These are phyloP conservation scores for Eudemis profundana DNA, from an alignment of 2,888 invertebrate genomes.

Conservation along the genomic window DNA sequence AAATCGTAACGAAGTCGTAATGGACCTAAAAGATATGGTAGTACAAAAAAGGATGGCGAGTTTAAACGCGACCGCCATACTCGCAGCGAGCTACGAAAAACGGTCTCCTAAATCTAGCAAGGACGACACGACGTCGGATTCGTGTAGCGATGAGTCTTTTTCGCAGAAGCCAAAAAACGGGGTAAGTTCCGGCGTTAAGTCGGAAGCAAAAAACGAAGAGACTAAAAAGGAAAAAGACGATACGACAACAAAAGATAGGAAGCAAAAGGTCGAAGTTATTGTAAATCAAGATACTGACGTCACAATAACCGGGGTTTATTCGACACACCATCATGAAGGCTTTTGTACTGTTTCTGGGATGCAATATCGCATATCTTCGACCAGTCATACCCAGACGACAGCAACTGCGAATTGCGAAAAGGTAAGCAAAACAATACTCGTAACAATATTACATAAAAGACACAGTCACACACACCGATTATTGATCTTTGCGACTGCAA, in stretches of 20 bases:
- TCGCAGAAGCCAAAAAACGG: constrained; percentile 83
- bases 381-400: constrained; percentile 94
- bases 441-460: constrained; percentile 31
- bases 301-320: constrained; percentile 94
- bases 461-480: neutral
- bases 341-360: constrained; percentile 93
- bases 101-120: constrained; percentile 85
- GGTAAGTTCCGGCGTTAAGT: constrained; percentile 83
- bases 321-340: constrained; percentile 92
- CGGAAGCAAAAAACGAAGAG: constrained; percentile 80
- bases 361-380: constrained; percentile 95
- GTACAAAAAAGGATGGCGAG: constrained; percentile 96
- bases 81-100: constrained; percentile 95
- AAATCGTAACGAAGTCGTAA: constrained; percentile 87
- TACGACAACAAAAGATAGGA: constrained; percentile 63
- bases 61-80: constrained; percentile 94
- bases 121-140: constrained; percentile 85
- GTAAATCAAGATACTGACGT: constrained; percentile 94
- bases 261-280: constrained; percentile 90
- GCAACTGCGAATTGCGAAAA: constrained; percentile 91
- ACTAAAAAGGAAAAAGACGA: constrained; percentile 76
- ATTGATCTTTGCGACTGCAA: constrained; percentile 15
- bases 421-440: constrained; percentile 68
- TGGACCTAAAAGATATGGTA: constrained; percentile 94
- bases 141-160: constrained; percentile 82